These are phyloP conservation scores for Bombus difficillimus DNA, from an alignment of 1,140 invertebrate genomes.

Conservation along the genomic window DNA sequence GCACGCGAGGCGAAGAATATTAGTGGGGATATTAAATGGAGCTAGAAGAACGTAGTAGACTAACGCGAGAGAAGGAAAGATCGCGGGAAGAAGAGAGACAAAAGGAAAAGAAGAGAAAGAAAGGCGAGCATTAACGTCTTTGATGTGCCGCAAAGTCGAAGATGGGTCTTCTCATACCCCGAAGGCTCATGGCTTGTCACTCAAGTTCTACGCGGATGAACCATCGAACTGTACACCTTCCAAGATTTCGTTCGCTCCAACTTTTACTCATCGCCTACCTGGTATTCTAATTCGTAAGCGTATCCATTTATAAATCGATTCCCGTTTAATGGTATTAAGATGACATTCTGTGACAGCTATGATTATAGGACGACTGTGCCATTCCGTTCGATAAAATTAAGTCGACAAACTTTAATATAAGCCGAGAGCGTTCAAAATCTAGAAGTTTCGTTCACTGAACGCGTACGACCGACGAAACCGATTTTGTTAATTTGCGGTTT, in stretches of 20 bases:
- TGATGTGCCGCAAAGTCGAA: constrained; percentile 77
- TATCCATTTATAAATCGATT: too few species aligned
- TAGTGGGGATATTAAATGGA: constrained; percentile 52
- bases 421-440: too few species aligned
- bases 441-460: too few species aligned
- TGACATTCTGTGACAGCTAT: too few species aligned
- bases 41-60: constrained; percentile 23
- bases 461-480: too few species aligned
- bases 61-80: constrained; percentile 52
- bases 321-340: too few species aligned
- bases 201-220: constrained; percentile 73
- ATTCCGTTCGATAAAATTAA: background rate
- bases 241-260: constrained; percentile 46
- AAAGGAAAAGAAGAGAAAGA: constrained; percentile 44
- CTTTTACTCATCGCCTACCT: background rate
- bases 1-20: constrained; percentile 47
- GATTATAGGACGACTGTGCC: too few species aligned
- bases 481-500: too few species aligned
- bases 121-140: constrained; percentile 74
- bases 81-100: constrained; percentile 45
- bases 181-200: constrained; percentile 79
- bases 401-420: background rate
- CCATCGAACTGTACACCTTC: constrained; percentile 77
- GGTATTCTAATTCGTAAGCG: background rate
- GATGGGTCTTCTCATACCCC: constrained; percentile 67